Conservation (phyloP, 1,140 invertebrate genomes). For the Drosophila melanogaster region DNA sequence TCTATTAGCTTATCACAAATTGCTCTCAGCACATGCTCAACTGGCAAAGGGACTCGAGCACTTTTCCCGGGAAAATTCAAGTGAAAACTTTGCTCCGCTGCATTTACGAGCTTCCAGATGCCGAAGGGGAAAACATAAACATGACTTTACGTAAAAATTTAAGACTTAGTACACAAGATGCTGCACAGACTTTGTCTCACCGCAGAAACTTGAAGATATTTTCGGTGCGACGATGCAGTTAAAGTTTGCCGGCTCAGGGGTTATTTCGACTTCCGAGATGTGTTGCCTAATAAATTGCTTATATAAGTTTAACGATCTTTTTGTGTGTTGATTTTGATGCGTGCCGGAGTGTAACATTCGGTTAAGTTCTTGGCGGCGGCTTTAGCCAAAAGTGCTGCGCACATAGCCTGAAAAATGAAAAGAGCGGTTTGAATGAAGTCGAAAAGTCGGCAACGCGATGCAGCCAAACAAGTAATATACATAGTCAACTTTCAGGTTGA, state of each 20-base stretch:
- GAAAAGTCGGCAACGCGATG: slow-evolving; percentile 48
- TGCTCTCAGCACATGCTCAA: slow-evolving; percentile 16
- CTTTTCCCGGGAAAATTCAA: slow-evolving; percentile 10
- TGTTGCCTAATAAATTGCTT: slow-evolving; percentile 47
- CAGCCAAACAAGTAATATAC: not conserved
- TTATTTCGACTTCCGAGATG: slow-evolving; percentile 12
- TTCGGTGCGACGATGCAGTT: not conserved
- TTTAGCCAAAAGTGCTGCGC: slow-evolving; percentile 62
- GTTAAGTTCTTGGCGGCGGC: slow-evolving; percentile 22
- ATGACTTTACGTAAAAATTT: slow-evolving; percentile 46
- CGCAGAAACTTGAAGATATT: slow-evolving; percentile 11
- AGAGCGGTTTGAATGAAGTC: slow-evolving; percentile 5
- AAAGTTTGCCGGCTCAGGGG: slow-evolving; percentile 11
- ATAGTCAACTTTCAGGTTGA: slow-evolving; percentile 51
- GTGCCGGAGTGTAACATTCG: slow-evolving; percentile 53
- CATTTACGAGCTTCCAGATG: slow-evolving; percentile 37
- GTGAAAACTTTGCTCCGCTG: slow-evolving; percentile 25
- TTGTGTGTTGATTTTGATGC: slow-evolving; percentile 23
- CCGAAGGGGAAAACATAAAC: slow-evolving; percentile 42
- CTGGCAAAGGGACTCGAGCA: not conserved
- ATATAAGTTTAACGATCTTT: slow-evolving; percentile 49
- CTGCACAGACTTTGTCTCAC: slow-evolving; percentile 5
- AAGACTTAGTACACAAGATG: slow-evolving; percentile 4
- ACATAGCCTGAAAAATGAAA: slow-evolving; percentile 44
- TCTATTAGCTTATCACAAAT: slow-evolving; percentile 53